Percentiles rank a stretch among this genome's conserved stretches.
Conservation (phyloP, 2,888 invertebrate genomes). For the Autographa pulchrina region DNA sequence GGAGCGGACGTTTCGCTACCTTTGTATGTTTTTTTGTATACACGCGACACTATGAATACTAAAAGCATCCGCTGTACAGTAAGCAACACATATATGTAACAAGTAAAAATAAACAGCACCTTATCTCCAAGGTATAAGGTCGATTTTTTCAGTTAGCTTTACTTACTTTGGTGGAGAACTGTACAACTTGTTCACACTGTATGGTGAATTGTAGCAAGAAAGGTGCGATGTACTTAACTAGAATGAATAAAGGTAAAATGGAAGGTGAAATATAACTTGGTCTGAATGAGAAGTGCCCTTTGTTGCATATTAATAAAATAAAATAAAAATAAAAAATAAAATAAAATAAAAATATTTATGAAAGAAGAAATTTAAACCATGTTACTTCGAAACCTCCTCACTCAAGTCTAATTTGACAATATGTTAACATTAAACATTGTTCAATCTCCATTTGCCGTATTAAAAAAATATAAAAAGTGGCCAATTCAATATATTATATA, state of each 20-base stretch:
- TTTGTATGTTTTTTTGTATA: conserved; percentile 43
- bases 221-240: conserved; percentile 11
- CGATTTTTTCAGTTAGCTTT: background rate
- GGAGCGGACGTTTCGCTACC: conserved; percentile 42
- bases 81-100: background rate
- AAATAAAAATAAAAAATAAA: too few species aligned
- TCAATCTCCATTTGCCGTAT: too few species aligned
- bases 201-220: conserved; percentile 10
- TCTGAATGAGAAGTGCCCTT: background rate
- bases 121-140: background rate
- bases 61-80: conserved; percentile 50
- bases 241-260: background rate
- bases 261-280: background rate
- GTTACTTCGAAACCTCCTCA: too few species aligned
- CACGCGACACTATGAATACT: conserved; percentile 52
- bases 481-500: too few species aligned
- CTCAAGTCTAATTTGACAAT: too few species aligned
- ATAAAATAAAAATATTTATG: too few species aligned
- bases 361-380: background rate
- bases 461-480: too few species aligned
- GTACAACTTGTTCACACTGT: conserved; percentile 41
- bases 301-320: too few species aligned
- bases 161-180: background rate
- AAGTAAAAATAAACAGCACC: background rate
- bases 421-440: too few species aligned